Evolutionary conservation across 1,140 invertebrate species (phyloP).

Genomic region (Pristionchus pacificus): DNA sequence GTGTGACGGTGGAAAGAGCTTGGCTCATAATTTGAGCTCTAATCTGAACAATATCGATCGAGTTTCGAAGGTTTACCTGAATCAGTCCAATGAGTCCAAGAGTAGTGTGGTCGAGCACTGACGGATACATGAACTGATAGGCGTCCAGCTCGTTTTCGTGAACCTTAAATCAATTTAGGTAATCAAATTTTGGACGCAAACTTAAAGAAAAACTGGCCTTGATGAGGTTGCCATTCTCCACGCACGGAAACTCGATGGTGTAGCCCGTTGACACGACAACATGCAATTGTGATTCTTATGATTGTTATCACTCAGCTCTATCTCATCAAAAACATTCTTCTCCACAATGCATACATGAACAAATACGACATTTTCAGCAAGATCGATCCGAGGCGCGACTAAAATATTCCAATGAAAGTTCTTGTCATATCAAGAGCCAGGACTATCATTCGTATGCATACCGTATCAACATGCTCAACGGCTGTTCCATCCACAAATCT

Average conservation of each 20-base stretch:
- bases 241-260: constrained; percentile 49
- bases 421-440: too few species aligned
- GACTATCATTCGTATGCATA: too few species aligned
- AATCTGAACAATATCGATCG: background rate
- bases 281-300: too few species aligned
- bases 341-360: too few species aligned
- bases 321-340: too few species aligned
- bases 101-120: constrained; percentile 42
- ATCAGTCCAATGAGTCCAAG: constrained; percentile 59
- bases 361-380: too few species aligned
- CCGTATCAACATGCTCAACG: constrained; percentile 36
- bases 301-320: too few species aligned
- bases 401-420: too few species aligned
- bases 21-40: too few species aligned
- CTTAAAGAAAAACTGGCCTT: too few species aligned
- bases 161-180: constrained; percentile 14
- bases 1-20: too few species aligned
- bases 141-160: constrained; percentile 56
- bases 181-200: constrained; percentile 14
- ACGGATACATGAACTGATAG: constrained; percentile 60
- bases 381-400: background rate
- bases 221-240: constrained; percentile 4
- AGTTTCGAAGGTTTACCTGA: too few species aligned
- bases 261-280: constrained; percentile 52
- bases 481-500: constrained; percentile 58